phyloP scores from a whole-genome alignment of 2,888 invertebrate genomes.

The Asteroscopus sphinx region DNA sequence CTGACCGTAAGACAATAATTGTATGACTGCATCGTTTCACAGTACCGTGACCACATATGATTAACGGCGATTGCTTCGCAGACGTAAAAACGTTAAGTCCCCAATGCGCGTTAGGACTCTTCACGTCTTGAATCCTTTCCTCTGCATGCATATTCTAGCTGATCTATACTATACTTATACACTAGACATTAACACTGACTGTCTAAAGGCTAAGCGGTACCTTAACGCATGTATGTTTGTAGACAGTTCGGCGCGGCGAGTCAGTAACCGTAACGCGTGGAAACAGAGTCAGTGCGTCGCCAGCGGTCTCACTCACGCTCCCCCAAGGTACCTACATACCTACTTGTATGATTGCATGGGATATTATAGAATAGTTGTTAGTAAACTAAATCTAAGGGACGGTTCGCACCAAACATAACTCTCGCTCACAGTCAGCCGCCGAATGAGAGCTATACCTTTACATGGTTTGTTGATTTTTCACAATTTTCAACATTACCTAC shows the following conservation, averaged over 20 bases:
- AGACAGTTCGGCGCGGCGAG: slow-evolving; percentile 97
- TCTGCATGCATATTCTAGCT: slow-evolving; percentile 46
- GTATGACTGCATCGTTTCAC: no score
- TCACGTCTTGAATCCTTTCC: slow-evolving; percentile 19
- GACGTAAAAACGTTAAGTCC: background rate
- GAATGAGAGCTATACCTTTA: no score
- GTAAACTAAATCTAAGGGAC: background rate
- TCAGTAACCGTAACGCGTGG: slow-evolving; percentile 95
- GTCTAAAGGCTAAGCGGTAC: slow-evolving; percentile 79
- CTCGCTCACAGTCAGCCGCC: no score
- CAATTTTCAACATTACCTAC: no score
- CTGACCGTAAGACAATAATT: no score
- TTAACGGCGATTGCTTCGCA: no score
- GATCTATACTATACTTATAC: slow-evolving; percentile 52
- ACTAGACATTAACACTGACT: slow-evolving; percentile 63
- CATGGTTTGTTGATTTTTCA: no score
- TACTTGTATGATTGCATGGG: slow-evolving; percentile 6
- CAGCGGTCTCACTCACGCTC: slow-evolving; percentile 91
- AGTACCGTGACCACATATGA: no score
- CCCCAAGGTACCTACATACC: slow-evolving; percentile 77
- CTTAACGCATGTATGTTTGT: slow-evolving; percentile 94
- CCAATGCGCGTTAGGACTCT: background rate
- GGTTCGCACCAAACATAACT: no score
- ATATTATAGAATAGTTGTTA: slow-evolving; percentile 15
- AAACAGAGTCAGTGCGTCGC: slow-evolving; percentile 96